These are phyloP conservation scores for Mus minutoides DNA, from an alignment of 2,797 vertebrate genomes.

Conservation along the genomic window DNA sequence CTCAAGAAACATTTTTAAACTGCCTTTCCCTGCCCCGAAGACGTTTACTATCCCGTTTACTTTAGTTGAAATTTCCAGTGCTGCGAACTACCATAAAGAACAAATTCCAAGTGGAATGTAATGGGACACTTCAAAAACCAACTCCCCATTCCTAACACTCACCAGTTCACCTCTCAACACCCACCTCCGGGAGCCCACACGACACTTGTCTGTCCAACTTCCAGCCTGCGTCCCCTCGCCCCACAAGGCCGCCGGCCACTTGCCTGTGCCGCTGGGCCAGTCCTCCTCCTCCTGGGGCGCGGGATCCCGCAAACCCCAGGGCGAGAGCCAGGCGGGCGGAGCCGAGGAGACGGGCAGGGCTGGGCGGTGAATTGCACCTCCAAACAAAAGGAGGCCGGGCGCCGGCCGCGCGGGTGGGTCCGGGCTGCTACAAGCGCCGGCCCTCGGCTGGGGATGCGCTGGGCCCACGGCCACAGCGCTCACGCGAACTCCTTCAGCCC, in stretches of 20 bases:
- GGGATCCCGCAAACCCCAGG: slow-evolving; percentile 30
- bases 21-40: slow-evolving; percentile 26
- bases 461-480: not conserved
- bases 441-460: not conserved
- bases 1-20: not conserved
- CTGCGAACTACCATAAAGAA: not conserved
- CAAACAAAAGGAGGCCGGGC: slow-evolving; percentile 94
- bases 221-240: slow-evolving; percentile 71
- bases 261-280: slow-evolving; percentile 84
- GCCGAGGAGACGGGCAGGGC: not conserved
- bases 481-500: slow-evolving; percentile 80
- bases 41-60: not conserved
- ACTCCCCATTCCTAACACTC: slow-evolving; percentile 65
- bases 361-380: slow-evolving; percentile 85
- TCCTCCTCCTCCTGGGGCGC: slow-evolving; percentile 63
- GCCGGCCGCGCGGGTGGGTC: slow-evolving; percentile 58
- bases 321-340: not conserved
- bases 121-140: not conserved
- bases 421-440: slow-evolving; percentile 43
- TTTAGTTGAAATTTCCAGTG: not conserved
- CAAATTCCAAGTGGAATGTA: slow-evolving; percentile 22
- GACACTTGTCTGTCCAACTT: slow-evolving; percentile 60
- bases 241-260: slow-evolving; percentile 82
- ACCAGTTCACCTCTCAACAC: not conserved
- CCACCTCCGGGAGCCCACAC: not conserved